Evolutionary conservation across 1,140 invertebrate species (phyloP).

Genomic region (Catajapyx aquilonaris): DNA sequence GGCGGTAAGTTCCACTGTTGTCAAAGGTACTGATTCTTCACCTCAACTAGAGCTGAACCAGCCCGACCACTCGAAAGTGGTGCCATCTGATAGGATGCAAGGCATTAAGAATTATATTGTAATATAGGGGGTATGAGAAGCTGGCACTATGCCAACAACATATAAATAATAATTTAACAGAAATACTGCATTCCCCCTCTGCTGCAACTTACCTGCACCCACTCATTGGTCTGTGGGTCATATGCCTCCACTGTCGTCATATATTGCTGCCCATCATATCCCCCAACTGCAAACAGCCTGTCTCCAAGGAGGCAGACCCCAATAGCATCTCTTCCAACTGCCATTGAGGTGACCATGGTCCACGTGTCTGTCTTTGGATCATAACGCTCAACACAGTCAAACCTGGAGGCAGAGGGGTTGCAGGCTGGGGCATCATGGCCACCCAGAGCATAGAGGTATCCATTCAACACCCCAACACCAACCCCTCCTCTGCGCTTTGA

Average conservation of each 20-base stretch:
- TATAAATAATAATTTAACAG: background rate
- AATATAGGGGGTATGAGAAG: background rate
- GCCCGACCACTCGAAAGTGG: background rate
- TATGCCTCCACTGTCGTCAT: conserved; percentile 80
- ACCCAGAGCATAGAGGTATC: conserved; percentile 64
- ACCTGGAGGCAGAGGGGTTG: conserved; percentile 56
- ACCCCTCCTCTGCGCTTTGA: conserved; percentile 70
- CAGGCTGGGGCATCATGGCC: conserved; percentile 75
- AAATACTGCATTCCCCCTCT: background rate
- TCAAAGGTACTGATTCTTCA: background rate
- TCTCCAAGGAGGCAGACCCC: conserved; percentile 79
- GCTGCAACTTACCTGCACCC: conserved; percentile 36
- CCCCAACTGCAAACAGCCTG: conserved; percentile 70
- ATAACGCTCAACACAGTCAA: conserved; percentile 80
- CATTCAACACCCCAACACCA: conserved; percentile 57
- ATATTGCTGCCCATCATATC: conserved; percentile 88
- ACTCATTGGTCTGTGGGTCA: conserved; percentile 71
- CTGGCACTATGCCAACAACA: background rate
- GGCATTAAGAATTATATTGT: background rate
- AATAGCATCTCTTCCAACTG: conserved; percentile 68
- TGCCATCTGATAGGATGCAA: background rate
- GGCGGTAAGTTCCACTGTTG: too few relatives aligned
- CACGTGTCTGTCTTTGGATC: conserved; percentile 65
- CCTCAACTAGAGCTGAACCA: background rate
- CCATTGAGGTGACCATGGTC: conserved; percentile 72